These are phyloP conservation scores for Oreohelix idahoensis DNA, from an alignment of 1,140 invertebrate species.

Conservation along the genomic window DNA sequence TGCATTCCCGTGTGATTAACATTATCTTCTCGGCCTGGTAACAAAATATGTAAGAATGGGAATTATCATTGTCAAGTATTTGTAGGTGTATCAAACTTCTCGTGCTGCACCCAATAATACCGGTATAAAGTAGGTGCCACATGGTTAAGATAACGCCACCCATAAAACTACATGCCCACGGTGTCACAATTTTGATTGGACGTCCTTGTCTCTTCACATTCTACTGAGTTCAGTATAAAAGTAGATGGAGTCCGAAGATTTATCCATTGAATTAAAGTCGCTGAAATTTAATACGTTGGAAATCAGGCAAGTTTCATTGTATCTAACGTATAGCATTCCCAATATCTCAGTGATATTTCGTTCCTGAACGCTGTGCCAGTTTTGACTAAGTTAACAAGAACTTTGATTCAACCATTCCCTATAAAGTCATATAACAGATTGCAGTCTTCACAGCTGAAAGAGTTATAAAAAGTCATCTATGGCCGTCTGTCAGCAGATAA, in stretches of 20 bases:
- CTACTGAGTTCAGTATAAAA: neutral
- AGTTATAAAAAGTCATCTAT: neutral
- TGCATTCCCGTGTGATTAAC: neutral
- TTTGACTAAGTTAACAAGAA: no score
- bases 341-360: no score
- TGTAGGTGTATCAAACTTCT: neutral
- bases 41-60: neutral
- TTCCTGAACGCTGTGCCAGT: no score
- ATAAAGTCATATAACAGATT: no score
- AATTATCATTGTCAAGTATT: neutral
- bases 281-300: no score
- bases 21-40: neutral
- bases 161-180: neutral
- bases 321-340: no score
- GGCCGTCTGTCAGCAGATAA: neutral
- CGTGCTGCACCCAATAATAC: neutral
- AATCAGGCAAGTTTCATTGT: no score
- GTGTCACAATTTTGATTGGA: neutral
- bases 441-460: neutral
- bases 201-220: neutral
- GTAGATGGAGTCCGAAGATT: no score
- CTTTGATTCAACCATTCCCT: no score
- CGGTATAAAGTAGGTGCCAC: neutral
- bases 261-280: no score
- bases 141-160: neutral